Percentiles rank a stretch among this genome's conserved stretches.
These are phyloP conservation scores for Periparus ater DNA, from an alignment of 2,797 vertebrate genomes.

Conservation along the genomic window DNA sequence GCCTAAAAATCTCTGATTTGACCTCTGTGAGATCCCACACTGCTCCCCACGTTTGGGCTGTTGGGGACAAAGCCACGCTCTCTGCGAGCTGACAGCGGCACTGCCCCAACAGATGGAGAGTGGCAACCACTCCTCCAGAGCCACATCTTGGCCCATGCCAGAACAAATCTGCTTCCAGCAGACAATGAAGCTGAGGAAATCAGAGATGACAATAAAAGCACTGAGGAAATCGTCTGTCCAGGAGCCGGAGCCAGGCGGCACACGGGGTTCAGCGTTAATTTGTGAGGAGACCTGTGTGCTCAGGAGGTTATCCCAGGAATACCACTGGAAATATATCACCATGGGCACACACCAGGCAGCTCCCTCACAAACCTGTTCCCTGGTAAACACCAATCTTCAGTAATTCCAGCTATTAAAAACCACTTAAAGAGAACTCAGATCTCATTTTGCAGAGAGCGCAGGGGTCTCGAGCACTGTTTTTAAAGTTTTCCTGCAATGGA, in stretches of 20 bases:
- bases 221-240: constrained; percentile 9
- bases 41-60: background rate
- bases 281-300: background rate
- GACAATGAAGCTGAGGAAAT: background rate
- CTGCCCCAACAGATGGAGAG: background rate
- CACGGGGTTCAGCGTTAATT: constrained; percentile 3
- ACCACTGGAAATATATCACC: constrained; percentile 36
- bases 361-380: constrained; percentile 23
- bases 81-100: accelerated
- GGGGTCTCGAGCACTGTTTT: constrained; percentile 59
- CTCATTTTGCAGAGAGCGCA: constrained; percentile 62
- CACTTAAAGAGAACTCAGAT: constrained; percentile 72
- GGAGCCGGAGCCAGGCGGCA: background rate
- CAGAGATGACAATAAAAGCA: constrained; percentile 35
- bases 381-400: constrained; percentile 55
- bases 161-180: constrained; percentile 39
- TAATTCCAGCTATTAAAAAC: constrained; percentile 77
- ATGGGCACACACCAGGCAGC: constrained; percentile 55
- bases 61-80: accelerated
- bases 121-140: background rate
- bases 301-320: background rate
- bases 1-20: no score
- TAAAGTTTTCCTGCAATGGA: constrained; percentile 38
- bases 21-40: no score
- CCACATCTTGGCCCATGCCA: background rate